phyloP scores from a whole-genome alignment of 1,140 invertebrate genomes.

The Drosophila kohkoa region DNA sequence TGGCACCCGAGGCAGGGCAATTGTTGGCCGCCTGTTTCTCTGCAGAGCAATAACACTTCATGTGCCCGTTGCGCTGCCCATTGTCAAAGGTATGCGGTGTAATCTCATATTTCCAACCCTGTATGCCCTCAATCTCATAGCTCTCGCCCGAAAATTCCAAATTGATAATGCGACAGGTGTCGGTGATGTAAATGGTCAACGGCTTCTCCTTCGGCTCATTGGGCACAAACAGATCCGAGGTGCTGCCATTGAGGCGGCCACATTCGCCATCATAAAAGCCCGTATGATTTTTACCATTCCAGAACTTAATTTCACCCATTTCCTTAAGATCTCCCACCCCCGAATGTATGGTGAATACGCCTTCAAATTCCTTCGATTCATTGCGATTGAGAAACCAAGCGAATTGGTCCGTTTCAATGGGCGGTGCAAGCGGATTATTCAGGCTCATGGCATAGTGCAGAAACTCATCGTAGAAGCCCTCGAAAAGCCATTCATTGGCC shows the following conservation, averaged over 20 bases:
- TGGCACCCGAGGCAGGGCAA: constrained; percentile 85
- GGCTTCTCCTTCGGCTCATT: constrained; percentile 86
- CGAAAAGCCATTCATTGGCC: constrained; percentile 89
- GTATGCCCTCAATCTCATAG: constrained; percentile 85
- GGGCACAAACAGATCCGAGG: constrained; percentile 92
- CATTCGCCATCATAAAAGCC: constrained; percentile 88
- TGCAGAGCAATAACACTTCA: constrained; percentile 86
- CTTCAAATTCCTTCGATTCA: constrained; percentile 89
- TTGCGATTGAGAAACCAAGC: constrained; percentile 93
- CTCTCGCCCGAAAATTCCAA: constrained; percentile 81
- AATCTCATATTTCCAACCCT: constrained; percentile 87
- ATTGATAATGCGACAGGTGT: constrained; percentile 88
- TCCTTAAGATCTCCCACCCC: constrained; percentile 87
- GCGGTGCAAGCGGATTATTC: constrained; percentile 86
- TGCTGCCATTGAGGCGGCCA: constrained; percentile 88
- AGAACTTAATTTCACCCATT: constrained; percentile 88
- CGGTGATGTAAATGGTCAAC: constrained; percentile 88
- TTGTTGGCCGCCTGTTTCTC: constrained; percentile 82
- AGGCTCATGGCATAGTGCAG: constrained; percentile 86
- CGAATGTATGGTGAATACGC: constrained; percentile 90
- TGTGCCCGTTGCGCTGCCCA: constrained; percentile 87
- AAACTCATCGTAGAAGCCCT: constrained; percentile 90
- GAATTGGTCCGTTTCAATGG: constrained; percentile 90
- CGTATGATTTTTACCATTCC: constrained; percentile 88
- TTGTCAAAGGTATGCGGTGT: constrained; percentile 89